Conservation (phyloP, 2,888 invertebrate genomes). For the Pterostichus niger region DNA sequence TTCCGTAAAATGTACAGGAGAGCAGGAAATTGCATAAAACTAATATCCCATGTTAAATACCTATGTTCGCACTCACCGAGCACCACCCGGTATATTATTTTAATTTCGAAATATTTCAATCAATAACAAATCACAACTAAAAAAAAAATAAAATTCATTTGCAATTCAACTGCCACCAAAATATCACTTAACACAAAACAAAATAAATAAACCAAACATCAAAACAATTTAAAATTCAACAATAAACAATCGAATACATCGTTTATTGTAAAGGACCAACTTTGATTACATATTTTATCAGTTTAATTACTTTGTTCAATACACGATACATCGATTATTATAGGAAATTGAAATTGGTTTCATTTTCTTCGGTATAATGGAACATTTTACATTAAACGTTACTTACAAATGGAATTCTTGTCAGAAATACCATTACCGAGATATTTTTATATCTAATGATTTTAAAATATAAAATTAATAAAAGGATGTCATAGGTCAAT, state of each 20-base stretch:
- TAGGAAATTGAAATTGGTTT: constrained; percentile 29
- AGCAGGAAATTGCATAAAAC: too few relatives aligned
- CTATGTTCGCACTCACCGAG: too few relatives aligned
- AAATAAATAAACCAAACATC: background rate
- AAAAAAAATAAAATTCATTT: too few relatives aligned
- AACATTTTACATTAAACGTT: constrained; percentile 17
- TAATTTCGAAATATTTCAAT: too few relatives aligned
- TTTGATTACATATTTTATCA: constrained; percentile 12
- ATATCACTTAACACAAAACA: constrained; percentile 3
- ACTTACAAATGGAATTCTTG: constrained; percentile 1
- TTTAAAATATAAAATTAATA: constrained; percentile 16
- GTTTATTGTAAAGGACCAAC: background rate
- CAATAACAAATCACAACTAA: too few relatives aligned
- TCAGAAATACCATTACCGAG: constrained; percentile 19
- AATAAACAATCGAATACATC: background rate
- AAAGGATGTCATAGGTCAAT: constrained; percentile 1
- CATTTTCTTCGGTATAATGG: constrained; percentile 19
- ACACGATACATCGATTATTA: constrained; percentile 18
- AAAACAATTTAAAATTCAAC: constrained; percentile 1
- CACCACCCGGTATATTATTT: too few relatives aligned
- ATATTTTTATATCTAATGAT: constrained; percentile 9
- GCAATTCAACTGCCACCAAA: constrained; percentile 27
- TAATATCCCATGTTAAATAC: too few relatives aligned
- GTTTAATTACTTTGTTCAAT: constrained; percentile 16
- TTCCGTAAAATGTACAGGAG: too few relatives aligned